Conservation (phyloP, 2,888 invertebrate genomes). For the Apamea monoglypha region DNA sequence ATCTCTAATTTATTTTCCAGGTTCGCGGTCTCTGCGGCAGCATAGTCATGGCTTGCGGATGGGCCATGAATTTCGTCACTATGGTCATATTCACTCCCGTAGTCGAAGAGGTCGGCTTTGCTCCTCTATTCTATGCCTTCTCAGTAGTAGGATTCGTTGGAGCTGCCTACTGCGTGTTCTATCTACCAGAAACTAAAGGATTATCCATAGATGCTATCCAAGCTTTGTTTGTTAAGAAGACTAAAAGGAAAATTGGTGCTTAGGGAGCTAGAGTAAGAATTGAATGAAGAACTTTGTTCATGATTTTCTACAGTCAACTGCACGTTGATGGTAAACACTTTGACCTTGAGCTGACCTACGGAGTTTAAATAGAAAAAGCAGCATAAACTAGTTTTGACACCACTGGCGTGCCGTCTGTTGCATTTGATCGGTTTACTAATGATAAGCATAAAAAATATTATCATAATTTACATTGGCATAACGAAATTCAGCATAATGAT, state of each 20-base stretch:
- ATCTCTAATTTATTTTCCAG: constrained; percentile 66
- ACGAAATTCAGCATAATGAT: too few species aligned
- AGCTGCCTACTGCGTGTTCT: constrained; percentile 78
- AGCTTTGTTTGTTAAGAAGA: constrained; percentile 75
- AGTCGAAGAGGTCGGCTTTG: constrained; percentile 79
- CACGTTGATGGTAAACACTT: too few species aligned
- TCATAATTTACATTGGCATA: too few species aligned
- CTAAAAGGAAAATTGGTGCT: constrained; percentile 51
- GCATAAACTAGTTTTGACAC: neutral
- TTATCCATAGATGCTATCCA: constrained; percentile 83
- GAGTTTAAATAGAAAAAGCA: neutral
- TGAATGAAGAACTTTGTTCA: neutral
- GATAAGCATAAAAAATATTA: too few species aligned
- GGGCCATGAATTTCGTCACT: constrained; percentile 82
- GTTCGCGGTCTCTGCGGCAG: constrained; percentile 82
- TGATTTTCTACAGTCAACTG: neutral
- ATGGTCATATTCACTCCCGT: constrained; percentile 82
- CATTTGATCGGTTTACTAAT: too few species aligned
- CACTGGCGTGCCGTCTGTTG: neutral
- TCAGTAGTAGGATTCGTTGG: constrained; percentile 79
- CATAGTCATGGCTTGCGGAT: constrained; percentile 77
- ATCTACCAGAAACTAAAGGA: constrained; percentile 87
- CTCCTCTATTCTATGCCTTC: constrained; percentile 83
- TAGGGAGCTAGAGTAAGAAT: neutral
- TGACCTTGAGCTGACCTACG: neutral